phyloP scores from a whole-genome alignment of 2,797 vertebrate genomes.

The Apodemus agrarius region DNA sequence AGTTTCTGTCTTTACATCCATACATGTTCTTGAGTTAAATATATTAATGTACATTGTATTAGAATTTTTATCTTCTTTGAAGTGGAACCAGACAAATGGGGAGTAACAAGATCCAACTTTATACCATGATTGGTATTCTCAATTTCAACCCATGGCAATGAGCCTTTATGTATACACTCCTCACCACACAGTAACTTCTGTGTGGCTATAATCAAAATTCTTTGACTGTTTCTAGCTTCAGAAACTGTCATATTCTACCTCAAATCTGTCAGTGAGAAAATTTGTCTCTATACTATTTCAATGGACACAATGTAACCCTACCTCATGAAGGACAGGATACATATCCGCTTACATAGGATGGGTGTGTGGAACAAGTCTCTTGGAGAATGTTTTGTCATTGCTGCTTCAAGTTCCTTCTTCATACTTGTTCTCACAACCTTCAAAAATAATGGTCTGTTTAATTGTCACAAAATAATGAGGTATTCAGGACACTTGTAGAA shows the following conservation, averaged over 20 bases:
- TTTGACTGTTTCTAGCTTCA: neutral
- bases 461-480: neutral
- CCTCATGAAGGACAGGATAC: neutral
- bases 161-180: too few species aligned
- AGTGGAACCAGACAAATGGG: neutral
- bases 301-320: neutral
- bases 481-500: neutral
- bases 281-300: neutral
- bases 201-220: too few species aligned
- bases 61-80: neutral
- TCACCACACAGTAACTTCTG: too few species aligned
- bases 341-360: neutral
- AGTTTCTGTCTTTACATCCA: too few species aligned
- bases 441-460: neutral
- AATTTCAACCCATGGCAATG: too few species aligned
- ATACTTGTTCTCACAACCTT: neutral
- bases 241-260: neutral
- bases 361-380: neutral
- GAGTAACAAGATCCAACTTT: neutral
- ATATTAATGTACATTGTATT: neutral
- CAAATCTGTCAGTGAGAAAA: neutral
- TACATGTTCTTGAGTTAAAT: neutral
- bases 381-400: neutral
- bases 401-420: neutral
- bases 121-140: too few species aligned